These are phyloP conservation scores for Cardiocondyla obscurior DNA, from an alignment of 1,140 invertebrate genomes.

Conservation along the genomic window DNA sequence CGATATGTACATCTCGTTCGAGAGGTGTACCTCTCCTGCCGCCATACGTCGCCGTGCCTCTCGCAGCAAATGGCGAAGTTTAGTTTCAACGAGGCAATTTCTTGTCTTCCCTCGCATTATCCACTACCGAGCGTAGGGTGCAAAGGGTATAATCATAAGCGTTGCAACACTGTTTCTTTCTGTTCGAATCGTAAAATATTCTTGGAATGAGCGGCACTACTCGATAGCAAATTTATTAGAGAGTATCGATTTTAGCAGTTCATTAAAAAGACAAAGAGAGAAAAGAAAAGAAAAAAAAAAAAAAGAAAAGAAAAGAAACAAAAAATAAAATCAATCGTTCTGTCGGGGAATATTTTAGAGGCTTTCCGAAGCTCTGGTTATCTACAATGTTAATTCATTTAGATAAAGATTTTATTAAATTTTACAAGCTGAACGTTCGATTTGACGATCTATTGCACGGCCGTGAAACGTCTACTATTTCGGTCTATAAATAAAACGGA, in stretches of 20 bases:
- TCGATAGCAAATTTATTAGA: conserved; percentile 16
- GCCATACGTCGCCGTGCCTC: background rate
- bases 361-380: background rate
- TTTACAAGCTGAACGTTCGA: background rate
- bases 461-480: background rate
- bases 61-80: conserved; percentile 29
- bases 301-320: background rate
- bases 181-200: conserved; percentile 32
- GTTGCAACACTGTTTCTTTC: conserved; percentile 18
- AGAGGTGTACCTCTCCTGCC: background rate
- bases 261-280: background rate
- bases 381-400: too few species aligned
- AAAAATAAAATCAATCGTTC: background rate
- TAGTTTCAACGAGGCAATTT: conserved; percentile 53
- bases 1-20: background rate
- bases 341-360: background rate
- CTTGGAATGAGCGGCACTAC: background rate
- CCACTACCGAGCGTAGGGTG: conserved; percentile 21
- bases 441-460: background rate
- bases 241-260: conserved; percentile 1
- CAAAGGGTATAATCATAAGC: conserved; percentile 53
- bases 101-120: conserved; percentile 45
- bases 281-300: background rate
- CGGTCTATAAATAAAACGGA: conserved; percentile 2
- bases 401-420: background rate